Base-by-base conservation (phyloP, 2,888 invertebrate genomes). In the Drosophila cyrtoloma region DNA sequence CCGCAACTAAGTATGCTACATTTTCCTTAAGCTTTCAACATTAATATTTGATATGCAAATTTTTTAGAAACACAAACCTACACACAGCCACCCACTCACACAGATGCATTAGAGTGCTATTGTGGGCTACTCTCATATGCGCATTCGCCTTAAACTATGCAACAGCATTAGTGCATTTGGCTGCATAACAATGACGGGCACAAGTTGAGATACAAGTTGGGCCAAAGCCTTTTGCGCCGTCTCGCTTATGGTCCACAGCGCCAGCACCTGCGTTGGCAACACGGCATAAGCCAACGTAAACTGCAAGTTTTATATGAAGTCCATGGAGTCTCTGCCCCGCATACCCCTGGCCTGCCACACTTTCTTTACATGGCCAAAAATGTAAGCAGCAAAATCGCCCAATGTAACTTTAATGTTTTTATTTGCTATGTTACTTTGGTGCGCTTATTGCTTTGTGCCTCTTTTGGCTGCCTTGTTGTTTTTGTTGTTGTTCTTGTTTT, bases 341-440 rank as follows among this genome's bases (percentile, higher is more conserved):
- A 14, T 22, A 16, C 53, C 5, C 4, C 22, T 47, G 5, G 19
- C 16, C 16, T 5, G 2, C 16, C 4, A 16, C 32, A 42, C 56
- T 66, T 71, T 74, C 71, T 74, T 74, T 70, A 71, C 81, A 73
- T 65, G 42, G 69, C 64, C 70, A 71, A 78, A 70, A 74, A 82
- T 76, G 76, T 76, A 85, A 85, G 69, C 82, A 61, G 47, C 68
- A 74, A 71, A 85, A 72, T 79, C 71, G 70, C 53, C 82, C 79
- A 85, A 85, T 83, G 83, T 85, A 82, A 86, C 75, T 83, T 83
- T 83, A 85, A 83, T 83, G 83, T 83, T 83, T 83, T 83, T 83
- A 83, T 83, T 83, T 83, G 82, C 86, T 79, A 82, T 83, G 71
- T 66, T 85, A 75, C 83, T 83, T 83, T 81, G 63, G 60, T 42